phyloP scores from a whole-genome alignment of 2,888 invertebrate species.

The Metellina segmentata region DNA sequence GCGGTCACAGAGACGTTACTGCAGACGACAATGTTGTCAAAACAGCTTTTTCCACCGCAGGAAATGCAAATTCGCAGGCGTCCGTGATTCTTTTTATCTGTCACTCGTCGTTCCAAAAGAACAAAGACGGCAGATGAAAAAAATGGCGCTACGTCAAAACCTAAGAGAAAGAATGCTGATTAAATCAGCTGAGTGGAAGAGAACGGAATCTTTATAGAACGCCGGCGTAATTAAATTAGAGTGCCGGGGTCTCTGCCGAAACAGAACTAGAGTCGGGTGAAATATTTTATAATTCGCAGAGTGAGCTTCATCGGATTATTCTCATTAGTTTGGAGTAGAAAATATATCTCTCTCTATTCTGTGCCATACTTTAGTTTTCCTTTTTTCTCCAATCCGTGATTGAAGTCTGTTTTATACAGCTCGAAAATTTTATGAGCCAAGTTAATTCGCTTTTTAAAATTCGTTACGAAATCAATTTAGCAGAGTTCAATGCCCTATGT shows the following conservation, averaged over 20 bases:
- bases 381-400: not conserved
- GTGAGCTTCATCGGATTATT: conserved; percentile 36
- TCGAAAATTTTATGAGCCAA: not conserved
- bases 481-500: not conserved
- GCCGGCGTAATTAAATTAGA: conserved; percentile 51
- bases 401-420: not conserved
- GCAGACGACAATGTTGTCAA: conserved; percentile 37
- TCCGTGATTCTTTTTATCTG: conserved; percentile 42
- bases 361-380: not conserved
- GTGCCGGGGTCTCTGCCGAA: conserved; percentile 3
- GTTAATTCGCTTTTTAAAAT: not conserved
- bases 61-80: conserved; percentile 33
- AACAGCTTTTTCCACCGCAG: not conserved
- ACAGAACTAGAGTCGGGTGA: conserved; percentile 21
- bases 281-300: conserved; percentile 39
- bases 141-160: conserved; percentile 20
- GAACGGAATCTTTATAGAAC: conserved; percentile 22
- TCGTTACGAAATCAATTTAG: not conserved
- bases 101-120: conserved; percentile 25
- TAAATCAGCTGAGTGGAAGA: conserved; percentile 47
- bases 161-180: conserved; percentile 42
- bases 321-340: conserved; percentile 13
- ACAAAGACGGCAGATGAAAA: not conserved
- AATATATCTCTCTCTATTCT: not conserved
- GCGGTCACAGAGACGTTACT: not conserved